phyloP scores from a whole-genome alignment of 2,888 invertebrate species.

The Augochlorella aurata region DNA sequence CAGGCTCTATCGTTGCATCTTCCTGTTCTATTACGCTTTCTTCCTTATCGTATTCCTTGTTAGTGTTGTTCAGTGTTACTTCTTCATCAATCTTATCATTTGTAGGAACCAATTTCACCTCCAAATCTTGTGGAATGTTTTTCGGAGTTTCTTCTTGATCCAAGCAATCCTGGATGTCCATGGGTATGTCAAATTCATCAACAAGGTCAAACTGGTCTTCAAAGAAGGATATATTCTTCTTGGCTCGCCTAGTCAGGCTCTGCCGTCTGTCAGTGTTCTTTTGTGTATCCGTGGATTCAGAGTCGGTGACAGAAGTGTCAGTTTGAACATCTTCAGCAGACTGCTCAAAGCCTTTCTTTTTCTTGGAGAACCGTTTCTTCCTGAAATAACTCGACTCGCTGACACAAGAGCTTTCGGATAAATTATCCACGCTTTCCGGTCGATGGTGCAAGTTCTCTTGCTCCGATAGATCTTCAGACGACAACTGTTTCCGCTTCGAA shows the following conservation, averaged over 20 bases:
- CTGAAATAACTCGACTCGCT: slow-evolving; percentile 62
- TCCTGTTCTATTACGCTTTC: slow-evolving; percentile 1
- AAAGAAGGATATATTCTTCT: slow-evolving; percentile 62
- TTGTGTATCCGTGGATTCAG: slow-evolving; percentile 34
- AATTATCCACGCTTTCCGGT: slow-evolving; percentile 53
- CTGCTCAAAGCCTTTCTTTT: slow-evolving; percentile 49
- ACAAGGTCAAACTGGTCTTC: slow-evolving; percentile 63
- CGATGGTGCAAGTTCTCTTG: neutral
- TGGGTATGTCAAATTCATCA: slow-evolving; percentile 53
- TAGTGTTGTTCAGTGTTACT: neutral
- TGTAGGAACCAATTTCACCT: neutral
- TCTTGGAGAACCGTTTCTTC: slow-evolving; percentile 61
- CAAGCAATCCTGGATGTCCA: slow-evolving; percentile 43
- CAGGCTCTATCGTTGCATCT: neutral
- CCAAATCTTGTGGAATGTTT: neutral
- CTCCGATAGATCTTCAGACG: slow-evolving; percentile 45
- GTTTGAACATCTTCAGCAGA: slow-evolving; percentile 35
- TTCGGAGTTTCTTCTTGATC: slow-evolving; percentile 3
- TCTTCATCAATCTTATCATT: neutral
- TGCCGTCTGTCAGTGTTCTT: slow-evolving; percentile 43
- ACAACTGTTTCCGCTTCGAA: slow-evolving; percentile 48
- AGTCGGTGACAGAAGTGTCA: slow-evolving; percentile 52
- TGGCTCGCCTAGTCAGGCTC: slow-evolving; percentile 52
- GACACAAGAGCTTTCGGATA: slow-evolving; percentile 56
- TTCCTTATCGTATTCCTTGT: neutral